phyloP scores from a whole-genome alignment of 2,888 invertebrate genomes.

The Ariolimax columbianus region DNA sequence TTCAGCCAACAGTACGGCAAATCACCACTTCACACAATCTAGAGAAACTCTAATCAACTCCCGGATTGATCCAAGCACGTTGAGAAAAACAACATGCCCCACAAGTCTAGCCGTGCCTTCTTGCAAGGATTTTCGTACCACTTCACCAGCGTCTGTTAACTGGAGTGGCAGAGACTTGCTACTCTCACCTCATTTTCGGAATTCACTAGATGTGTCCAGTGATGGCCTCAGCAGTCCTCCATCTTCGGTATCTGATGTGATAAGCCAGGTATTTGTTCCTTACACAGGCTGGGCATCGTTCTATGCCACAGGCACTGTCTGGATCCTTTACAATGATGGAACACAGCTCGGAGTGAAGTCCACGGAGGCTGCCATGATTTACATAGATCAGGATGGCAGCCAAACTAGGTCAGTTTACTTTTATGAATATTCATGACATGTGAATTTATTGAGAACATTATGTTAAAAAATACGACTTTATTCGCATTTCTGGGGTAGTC shows the following conservation, averaged over 20 bases:
- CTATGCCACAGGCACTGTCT: slow-evolving; percentile 52
- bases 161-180: not conserved
- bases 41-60: not conserved
- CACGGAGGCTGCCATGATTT: slow-evolving; percentile 47
- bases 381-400: slow-evolving; percentile 53
- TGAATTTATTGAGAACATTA: not conserved
- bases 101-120: slow-evolving; percentile 15
- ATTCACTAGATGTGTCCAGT: slow-evolving; percentile 45
- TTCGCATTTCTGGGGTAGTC: too few species aligned
- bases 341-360: slow-evolving; percentile 54
- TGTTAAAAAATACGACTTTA: too few species aligned
- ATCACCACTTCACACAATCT: not conserved
- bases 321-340: slow-evolving; percentile 55
- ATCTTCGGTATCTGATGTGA: slow-evolving; percentile 32
- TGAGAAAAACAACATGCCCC: not conserved
- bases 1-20: not conserved
- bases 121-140: slow-evolving; percentile 4
- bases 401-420: slow-evolving; percentile 36
- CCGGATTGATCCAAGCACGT: not conserved
- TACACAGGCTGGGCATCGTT: slow-evolving; percentile 56
- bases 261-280: slow-evolving; percentile 55
- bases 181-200: slow-evolving; percentile 17
- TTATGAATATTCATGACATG: not conserved
- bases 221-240: slow-evolving; percentile 39
- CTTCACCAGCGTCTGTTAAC: not conserved